These are phyloP conservation scores for Puffinus mauretanicus DNA, from an alignment of 2,113 vertebrate species.

Conservation along the genomic window DNA sequence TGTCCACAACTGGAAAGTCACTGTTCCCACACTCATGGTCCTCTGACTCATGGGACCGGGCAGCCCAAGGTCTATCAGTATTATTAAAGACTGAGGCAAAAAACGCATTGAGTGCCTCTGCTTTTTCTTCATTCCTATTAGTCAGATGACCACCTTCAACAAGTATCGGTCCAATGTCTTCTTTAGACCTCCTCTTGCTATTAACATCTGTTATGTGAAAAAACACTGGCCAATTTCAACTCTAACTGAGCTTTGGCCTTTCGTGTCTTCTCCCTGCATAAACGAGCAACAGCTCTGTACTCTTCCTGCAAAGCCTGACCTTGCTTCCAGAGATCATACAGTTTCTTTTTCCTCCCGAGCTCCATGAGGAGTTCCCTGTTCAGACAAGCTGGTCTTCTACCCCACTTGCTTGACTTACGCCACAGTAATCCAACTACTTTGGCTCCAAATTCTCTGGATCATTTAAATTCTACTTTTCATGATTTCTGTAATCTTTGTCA, in stretches of 20 bases:
- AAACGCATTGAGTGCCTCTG: not conserved
- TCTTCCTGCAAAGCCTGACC: not conserved
- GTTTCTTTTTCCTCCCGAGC: not conserved
- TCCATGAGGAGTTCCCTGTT: not conserved
- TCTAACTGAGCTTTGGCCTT: not conserved
- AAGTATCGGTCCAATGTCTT: not conserved
- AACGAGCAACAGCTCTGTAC: not conserved
- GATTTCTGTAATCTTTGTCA: not conserved
- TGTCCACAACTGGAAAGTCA: not conserved
- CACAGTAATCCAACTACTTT: not conserved
- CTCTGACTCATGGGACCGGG: not conserved
- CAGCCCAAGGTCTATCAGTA: not conserved
- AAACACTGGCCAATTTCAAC: not conserved
- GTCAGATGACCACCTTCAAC: not conserved
- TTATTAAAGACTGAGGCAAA: not conserved
- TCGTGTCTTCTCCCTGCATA: not conserved
- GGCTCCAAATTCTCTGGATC: not conserved
- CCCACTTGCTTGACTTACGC: not conserved
- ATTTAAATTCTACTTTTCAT: not conserved
- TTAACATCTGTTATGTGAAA: not conserved
- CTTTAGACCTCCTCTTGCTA: not conserved
- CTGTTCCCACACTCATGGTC: not conserved
- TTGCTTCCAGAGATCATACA: not conserved
- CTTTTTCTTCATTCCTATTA: not conserved
- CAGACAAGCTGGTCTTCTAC: not conserved